These are phyloP conservation scores for Volucella inflata DNA, from an alignment of 2,888 invertebrate genomes.

Conservation along the genomic window DNA sequence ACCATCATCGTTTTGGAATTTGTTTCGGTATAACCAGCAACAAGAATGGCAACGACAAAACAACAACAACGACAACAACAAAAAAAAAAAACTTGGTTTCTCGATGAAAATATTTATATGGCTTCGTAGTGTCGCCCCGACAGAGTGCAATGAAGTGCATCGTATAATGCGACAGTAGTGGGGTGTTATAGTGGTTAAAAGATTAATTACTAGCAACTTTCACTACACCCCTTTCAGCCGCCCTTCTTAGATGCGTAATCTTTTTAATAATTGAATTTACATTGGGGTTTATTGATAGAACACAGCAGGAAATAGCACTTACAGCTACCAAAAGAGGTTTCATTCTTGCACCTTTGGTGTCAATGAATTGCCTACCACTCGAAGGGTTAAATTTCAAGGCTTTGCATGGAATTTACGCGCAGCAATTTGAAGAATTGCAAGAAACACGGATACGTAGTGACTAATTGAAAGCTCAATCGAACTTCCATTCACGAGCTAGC, in stretches of 20 bases:
- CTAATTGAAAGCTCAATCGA: constrained; percentile 71
- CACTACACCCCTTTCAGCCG: constrained; percentile 36
- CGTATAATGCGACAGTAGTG: constrained; percentile 62
- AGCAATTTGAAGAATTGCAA: constrained; percentile 43
- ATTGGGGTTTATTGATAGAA: neutral
- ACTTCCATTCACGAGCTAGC: constrained; percentile 39
- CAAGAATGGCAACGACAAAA: constrained; percentile 15
- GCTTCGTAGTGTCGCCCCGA: constrained; percentile 68
- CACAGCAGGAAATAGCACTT: neutral
- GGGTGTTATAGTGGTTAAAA: constrained; percentile 72
- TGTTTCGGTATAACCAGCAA: constrained; percentile 44
- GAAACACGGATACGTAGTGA: constrained; percentile 25
- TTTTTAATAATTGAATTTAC: constrained; percentile 38
- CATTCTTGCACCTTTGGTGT: constrained; percentile 54
- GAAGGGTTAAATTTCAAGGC: constrained; percentile 61
- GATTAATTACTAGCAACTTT: constrained; percentile 73
- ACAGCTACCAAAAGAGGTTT: neutral
- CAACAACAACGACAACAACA: neutral
- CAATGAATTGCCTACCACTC: constrained; percentile 39
- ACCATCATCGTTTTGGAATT: constrained; percentile 44
- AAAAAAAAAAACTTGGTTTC: constrained; percentile 20
- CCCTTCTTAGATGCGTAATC: neutral
- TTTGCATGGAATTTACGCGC: neutral
- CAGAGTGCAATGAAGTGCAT: constrained; percentile 70
- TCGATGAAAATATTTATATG: constrained; percentile 54